Percentiles rank a stretch among this genome's conserved stretches.
Evolutionary conservation across 2,888 invertebrate species (phyloP).

Genomic region (Calameuta filiformis): DNA sequence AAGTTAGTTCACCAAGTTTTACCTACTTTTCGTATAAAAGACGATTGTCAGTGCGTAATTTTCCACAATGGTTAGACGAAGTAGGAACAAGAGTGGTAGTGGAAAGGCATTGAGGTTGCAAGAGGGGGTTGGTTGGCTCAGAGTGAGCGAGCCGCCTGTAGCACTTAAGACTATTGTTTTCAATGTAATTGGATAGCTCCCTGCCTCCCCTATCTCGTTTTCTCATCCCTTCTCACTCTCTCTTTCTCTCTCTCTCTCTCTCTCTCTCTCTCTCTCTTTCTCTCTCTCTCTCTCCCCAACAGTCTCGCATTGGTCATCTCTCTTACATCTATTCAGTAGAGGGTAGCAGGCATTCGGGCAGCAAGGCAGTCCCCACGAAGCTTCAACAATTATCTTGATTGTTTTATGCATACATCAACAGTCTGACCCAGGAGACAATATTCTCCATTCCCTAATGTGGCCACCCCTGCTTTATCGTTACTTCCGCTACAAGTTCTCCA

Average conservation of each 20-base stretch:
- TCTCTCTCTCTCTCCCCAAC: constrained; percentile 14
- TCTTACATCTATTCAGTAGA: constrained; percentile 21
- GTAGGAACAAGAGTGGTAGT: background rate
- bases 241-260: constrained; percentile 10
- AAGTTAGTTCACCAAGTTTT: background rate
- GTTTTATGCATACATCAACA: constrained; percentile 64
- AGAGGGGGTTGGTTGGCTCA: constrained; percentile 30
- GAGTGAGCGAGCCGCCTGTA: constrained; percentile 55
- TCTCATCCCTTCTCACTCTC: constrained; percentile 17
- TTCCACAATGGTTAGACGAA: background rate
- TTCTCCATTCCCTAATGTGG: constrained; percentile 17
- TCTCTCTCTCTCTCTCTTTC: constrained; percentile 14
- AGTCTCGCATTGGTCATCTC: constrained; percentile 5
- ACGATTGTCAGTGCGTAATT: background rate
- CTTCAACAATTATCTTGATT: constrained; percentile 67
- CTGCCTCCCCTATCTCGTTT: constrained; percentile 29
- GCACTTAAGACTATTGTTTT: constrained; percentile 70
- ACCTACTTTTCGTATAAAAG: background rate
- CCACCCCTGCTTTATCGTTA: background rate
- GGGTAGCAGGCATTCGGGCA: constrained; percentile 38
- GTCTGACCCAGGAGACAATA: constrained; percentile 20
- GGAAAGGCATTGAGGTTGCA: constrained; percentile 6
- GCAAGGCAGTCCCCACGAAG: constrained; percentile 45
- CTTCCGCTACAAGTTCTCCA: background rate
- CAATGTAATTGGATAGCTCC: constrained; percentile 68